A percentile compares a stretch with the other conserved stretches of the same genome.
These are phyloP conservation scores for Lycia hirtaria DNA, from an alignment of 2,888 invertebrate genomes.

Conservation along the genomic window DNA sequence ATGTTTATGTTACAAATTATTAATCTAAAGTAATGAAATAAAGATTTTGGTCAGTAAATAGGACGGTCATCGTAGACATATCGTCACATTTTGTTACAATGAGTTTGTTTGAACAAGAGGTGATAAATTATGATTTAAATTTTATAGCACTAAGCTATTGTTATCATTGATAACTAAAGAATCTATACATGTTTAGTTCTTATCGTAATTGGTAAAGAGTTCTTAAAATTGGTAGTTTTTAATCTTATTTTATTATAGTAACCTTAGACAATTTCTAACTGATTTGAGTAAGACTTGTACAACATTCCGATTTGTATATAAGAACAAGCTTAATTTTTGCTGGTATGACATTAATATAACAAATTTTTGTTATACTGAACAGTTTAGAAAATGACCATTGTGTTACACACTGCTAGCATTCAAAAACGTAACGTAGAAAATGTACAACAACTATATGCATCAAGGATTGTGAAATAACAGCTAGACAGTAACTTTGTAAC, in stretches of 20 bases:
- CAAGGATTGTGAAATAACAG: slow-evolving; percentile 66
- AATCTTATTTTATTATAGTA: neutral
- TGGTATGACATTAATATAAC: slow-evolving; percentile 1
- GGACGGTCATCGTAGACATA: slow-evolving; percentile 59
- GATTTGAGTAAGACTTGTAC: neutral
- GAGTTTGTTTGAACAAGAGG: neutral
- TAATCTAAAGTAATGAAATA: slow-evolving; percentile 14
- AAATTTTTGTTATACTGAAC: neutral
- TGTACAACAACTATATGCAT: slow-evolving; percentile 61
- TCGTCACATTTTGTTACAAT: slow-evolving; percentile 12
- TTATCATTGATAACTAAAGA: neutral
- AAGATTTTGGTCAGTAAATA: slow-evolving; percentile 53
- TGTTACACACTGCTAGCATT: slow-evolving; percentile 67
- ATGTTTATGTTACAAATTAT: slow-evolving; percentile 3
- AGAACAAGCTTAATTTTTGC: neutral
- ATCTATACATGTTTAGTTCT: neutral
- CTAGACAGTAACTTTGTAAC: slow-evolving; percentile 66
- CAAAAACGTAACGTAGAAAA: slow-evolving; percentile 67
- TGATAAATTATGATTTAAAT: neutral
- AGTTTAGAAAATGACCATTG: neutral
- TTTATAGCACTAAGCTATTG: neutral
- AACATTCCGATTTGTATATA: slow-evolving; percentile 5
- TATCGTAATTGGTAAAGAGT: neutral
- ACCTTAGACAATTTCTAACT: neutral
- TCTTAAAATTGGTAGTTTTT: neutral